A percentile compares a stretch with the other conserved stretches of the same genome.
phyloP scores from a whole-genome alignment of 2,113 vertebrate species.

The Hydropotes inermis region DNA sequence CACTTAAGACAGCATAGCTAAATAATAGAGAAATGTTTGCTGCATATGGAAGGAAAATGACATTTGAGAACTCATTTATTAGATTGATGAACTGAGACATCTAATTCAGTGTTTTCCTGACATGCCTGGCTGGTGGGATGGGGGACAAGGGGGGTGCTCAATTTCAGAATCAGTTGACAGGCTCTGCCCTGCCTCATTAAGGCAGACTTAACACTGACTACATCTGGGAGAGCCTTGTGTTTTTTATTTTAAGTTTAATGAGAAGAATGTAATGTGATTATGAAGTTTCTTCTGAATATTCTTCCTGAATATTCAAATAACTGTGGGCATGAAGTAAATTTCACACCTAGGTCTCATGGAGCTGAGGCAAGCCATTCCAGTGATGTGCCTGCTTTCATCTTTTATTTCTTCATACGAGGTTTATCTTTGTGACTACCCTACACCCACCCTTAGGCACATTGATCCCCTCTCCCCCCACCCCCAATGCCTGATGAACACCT shows the following conservation, averaged over 20 bases:
- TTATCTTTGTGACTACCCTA: not conserved
- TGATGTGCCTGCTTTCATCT: not conserved
- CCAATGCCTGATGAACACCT: not conserved
- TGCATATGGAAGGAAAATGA: slow-evolving; percentile 52
- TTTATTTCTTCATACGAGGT: not conserved
- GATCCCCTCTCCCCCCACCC: not conserved
- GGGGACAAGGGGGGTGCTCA: not conserved
- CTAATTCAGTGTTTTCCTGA: not conserved
- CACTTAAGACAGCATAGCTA: slow-evolving; percentile 51
- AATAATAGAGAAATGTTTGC: slow-evolving; percentile 62
- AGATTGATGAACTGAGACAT: slow-evolving; percentile 46
- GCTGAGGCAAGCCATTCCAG: not conserved
- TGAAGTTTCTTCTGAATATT: not conserved
- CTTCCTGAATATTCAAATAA: slow-evolving; percentile 28
- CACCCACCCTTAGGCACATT: not conserved
- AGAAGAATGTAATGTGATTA: not conserved
- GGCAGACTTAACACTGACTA: not conserved
- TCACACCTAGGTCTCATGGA: not conserved
- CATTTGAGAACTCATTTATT: slow-evolving; percentile 71
- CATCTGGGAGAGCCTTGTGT: not conserved
- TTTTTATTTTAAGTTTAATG: slow-evolving; percentile 29
- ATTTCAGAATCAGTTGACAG: slow-evolving; percentile 26
- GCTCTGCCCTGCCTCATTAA: slow-evolving; percentile 42
- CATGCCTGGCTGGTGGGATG: not conserved
- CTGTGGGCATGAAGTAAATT: not conserved